These are phyloP conservation scores for Melanargia galathea DNA, from an alignment of 2,888 invertebrate species.

Conservation along the genomic window DNA sequence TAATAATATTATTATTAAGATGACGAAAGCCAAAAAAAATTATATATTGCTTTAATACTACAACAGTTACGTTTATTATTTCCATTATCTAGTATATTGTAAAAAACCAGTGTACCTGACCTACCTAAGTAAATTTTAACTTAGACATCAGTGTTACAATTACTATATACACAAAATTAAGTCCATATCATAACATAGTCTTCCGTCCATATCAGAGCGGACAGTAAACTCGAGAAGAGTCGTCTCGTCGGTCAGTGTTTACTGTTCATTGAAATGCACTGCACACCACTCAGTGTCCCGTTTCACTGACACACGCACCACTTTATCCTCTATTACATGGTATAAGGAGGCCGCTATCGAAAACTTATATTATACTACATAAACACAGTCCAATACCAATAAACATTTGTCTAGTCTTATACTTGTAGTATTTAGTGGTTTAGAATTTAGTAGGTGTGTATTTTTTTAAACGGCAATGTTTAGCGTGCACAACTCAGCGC, in stretches of 20 bases:
- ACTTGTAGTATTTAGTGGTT: no score
- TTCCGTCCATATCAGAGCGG: constrained; percentile 74
- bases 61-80: constrained; percentile 77
- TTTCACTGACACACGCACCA: constrained; percentile 23
- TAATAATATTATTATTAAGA: constrained; percentile 46
- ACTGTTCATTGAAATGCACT: constrained; percentile 29
- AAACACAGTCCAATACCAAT: no score
- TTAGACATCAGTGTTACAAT: constrained; percentile 48
- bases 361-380: no score
- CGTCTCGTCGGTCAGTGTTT: constrained; percentile 42
- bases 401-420: no score
- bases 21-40: constrained; percentile 65
- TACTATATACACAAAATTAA: constrained; percentile 80
- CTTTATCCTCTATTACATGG: constrained; percentile 22
- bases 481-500: no score
- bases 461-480: no score
- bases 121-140: constrained; percentile 66
- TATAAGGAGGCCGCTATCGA: no score
- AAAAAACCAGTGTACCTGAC: constrained; percentile 78
- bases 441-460: no score
- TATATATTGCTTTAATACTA: constrained; percentile 51
- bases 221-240: constrained; percentile 63
- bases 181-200: constrained; percentile 73
- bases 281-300: constrained; percentile 27
- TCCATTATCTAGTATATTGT: constrained; percentile 77